These are phyloP conservation scores for Carassius auratus DNA, from an alignment of 2,113 vertebrate genomes.

Conservation along the genomic window DNA sequence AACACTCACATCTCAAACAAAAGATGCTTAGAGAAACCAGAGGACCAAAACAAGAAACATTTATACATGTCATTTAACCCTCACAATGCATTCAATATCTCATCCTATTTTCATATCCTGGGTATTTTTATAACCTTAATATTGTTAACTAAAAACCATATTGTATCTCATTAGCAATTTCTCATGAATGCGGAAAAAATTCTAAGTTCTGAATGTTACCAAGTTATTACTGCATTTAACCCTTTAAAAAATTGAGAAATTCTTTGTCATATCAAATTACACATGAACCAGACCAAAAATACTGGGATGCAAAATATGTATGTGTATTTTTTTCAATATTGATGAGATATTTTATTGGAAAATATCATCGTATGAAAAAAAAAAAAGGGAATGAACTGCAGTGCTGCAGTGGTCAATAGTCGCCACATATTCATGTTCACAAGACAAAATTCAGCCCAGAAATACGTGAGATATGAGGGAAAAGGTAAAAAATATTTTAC, in stretches of 20 bases:
- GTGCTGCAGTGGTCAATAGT: background rate
- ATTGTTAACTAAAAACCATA: too few species aligned
- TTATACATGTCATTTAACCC: background rate
- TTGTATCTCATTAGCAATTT: too few species aligned
- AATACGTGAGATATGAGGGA: background rate
- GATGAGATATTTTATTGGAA: background rate
- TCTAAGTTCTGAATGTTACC: too few species aligned
- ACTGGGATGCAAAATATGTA: too few species aligned
- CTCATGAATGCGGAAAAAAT: too few species aligned
- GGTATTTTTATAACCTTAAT: too few species aligned
- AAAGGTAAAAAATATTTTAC: too few species aligned
- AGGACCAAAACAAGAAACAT: background rate
- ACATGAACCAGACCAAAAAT: background rate
- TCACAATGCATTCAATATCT: background rate
- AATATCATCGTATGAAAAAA: background rate
- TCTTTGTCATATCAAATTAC: background rate
- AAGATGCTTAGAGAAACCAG: background rate
- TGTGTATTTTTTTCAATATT: background rate
- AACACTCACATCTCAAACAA: background rate
- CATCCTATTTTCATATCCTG: background rate
- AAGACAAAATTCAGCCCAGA: background rate
- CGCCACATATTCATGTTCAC: too few species aligned
- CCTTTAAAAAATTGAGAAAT: background rate
- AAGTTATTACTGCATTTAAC: background rate
- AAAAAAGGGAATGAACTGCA: too few species aligned